Base-by-base conservation (phyloP, 2,113 vertebrate genomes). In the Sturnira hondurensis region DNA sequence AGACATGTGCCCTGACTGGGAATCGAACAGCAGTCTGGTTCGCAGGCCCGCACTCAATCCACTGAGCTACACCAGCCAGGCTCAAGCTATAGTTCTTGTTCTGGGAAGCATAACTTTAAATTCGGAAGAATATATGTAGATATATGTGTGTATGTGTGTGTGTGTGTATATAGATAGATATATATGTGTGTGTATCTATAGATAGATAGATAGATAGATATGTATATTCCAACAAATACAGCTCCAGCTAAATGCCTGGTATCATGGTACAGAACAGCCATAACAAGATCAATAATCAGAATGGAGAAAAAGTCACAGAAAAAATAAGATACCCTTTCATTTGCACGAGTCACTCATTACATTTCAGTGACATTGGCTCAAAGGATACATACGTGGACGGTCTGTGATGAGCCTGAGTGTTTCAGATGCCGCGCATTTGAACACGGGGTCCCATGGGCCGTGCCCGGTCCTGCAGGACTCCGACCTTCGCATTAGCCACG, bases 51-150 rank as follows among this genome's bases (percentile, higher is more conserved):
- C n/a, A n/a, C n/a, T n/a, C n/a, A n/a, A n/a, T n/a, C n/a, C n/a
- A n/a, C n/a, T n/a, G n/a, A n/a, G n/a, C n/a, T n/a, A n/a, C n/a
- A n/a, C n/a, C n/a, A n/a, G n/a, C n/a, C n/a, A n/a, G n/a, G n/a
- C 26, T 15, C 43, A 54, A 90, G 71, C 76, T 68, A 86, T 89
- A 61, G 58, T 36, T 71, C 88, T 78, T 38, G 26, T 90, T 94
- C 88, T 95, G 94, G 95, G 95, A 94, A 47, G 83, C 24, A 86
- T 89, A 70, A 65, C 88, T 93, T 96, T 94, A 86, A 61, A 91
- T 58, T 74, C 63, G 89, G 54, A 65, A 77, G 81, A 83, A 88
- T 74, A 50, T 74, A 54, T 28, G 38, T n/a, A 61, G 31, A 33
- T 11, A 54, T 54, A 19, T n/a, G n/a, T 45, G 45, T 45, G 45